A percentile compares a stretch with the other conserved stretches of the same genome.
Conservation (phyloP, 2,113 vertebrate species). For the Chlamydotis undulata region DNA sequence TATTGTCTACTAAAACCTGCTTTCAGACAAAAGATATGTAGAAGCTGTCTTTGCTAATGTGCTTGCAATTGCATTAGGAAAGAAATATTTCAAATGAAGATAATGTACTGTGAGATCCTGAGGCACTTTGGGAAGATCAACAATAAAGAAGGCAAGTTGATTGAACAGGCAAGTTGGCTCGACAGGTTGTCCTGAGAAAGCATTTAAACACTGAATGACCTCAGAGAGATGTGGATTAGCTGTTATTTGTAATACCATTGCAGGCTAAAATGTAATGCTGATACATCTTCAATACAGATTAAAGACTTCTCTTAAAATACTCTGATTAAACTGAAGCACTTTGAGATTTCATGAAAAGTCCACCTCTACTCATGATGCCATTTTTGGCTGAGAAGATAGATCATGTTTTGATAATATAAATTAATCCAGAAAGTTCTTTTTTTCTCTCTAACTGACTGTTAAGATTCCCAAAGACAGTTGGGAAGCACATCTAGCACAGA, state of each 20-base stretch:
- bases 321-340: background rate
- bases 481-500: background rate
- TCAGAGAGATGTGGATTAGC: background rate
- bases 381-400: background rate
- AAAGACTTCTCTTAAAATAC: background rate
- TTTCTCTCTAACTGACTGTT: background rate
- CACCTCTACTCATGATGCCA: background rate
- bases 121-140: background rate
- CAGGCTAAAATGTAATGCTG: background rate
- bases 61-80: constrained; percentile 16
- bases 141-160: background rate
- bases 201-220: background rate
- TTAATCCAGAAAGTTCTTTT: background rate
- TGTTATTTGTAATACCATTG: background rate
- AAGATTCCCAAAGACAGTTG: background rate
- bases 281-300: background rate
- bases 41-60: constrained; percentile 15
- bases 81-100: constrained; percentile 12
- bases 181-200: background rate
- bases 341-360: background rate
- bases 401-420: background rate
- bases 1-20: background rate
- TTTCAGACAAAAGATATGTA: constrained; percentile 15
- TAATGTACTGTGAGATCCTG: background rate
- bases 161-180: background rate